These are phyloP conservation scores for Salmo trutta DNA, from an alignment of 2,797 vertebrate species.

Conservation along the genomic window DNA sequence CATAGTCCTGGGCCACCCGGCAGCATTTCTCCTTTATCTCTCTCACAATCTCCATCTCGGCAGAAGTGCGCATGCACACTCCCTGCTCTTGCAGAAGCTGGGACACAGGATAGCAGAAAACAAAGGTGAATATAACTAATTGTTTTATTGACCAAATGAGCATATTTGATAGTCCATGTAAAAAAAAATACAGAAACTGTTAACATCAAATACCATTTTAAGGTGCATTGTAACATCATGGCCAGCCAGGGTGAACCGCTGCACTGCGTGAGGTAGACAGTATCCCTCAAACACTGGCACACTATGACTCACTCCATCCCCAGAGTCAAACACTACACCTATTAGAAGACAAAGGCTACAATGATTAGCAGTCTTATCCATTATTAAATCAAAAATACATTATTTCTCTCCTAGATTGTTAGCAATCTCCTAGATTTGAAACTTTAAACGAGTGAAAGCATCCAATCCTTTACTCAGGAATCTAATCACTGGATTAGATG, in stretches of 20 bases:
- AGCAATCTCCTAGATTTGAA: neutral
- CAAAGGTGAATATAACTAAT: neutral
- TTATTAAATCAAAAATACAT: no score
- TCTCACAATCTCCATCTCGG: conserved; percentile 77
- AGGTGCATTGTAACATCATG: conserved; percentile 73
- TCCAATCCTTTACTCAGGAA: neutral
- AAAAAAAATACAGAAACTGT: neutral
- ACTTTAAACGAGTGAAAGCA: neutral
- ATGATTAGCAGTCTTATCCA: neutral
- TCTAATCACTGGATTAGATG: neutral
- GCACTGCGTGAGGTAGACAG: conserved; percentile 74
- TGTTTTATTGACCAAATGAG: neutral
- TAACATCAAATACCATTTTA: conserved; percentile 61
- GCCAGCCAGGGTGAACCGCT: conserved; percentile 75
- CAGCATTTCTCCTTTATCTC: conserved; percentile 81
- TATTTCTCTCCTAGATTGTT: no score
- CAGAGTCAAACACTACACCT: conserved; percentile 82
- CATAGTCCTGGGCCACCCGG: conserved; percentile 67
- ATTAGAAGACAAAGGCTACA: neutral
- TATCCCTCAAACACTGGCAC: conserved; percentile 81
- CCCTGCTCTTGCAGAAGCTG: conserved; percentile 79
- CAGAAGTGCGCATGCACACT: conserved; percentile 70
- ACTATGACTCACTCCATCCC: conserved; percentile 76
- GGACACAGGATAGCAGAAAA: neutral
- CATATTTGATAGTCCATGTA: no score